phyloP scores from a whole-genome alignment of 2,797 vertebrate species.

The Sebastes cheni region DNA sequence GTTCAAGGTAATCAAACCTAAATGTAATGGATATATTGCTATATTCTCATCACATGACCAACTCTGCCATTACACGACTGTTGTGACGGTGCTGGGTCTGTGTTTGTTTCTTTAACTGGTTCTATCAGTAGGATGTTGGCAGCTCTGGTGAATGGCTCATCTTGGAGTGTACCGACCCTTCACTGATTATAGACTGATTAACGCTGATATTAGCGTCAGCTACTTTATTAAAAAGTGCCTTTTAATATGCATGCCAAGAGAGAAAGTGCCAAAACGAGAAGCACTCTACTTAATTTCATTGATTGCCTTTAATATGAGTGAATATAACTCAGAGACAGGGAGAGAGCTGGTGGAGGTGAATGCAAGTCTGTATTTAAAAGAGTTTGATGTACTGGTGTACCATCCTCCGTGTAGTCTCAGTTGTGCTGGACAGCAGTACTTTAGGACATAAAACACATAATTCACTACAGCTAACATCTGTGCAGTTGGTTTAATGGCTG shows the following conservation, averaged over 20 bases:
- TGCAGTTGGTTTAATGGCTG: neutral
- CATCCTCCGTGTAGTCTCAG: neutral
- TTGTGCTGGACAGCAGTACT: neutral
- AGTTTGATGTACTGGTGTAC: neutral
- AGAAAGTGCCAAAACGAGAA: neutral
- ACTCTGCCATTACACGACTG: neutral
- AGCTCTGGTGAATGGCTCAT: neutral
- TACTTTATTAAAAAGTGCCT: neutral
- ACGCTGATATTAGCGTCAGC: neutral
- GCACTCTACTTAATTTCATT: neutral
- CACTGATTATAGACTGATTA: neutral
- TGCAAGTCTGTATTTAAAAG: neutral
- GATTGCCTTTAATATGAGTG: neutral
- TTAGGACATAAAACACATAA: neutral
- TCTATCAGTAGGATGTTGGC: neutral
- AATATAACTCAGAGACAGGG: neutral
- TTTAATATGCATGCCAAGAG: neutral
- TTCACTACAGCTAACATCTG: neutral
- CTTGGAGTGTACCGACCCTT: neutral
- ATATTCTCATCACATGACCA: neutral
- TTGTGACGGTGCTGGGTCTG: neutral
- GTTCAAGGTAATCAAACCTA: neutral
- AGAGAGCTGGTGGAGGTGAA: neutral
- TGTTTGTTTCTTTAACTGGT: neutral
- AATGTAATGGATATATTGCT: neutral